A percentile compares a stretch with the other conserved stretches of the same genome.
phyloP scores from a whole-genome alignment of 2,113 vertebrate species.

The Perognathus longimembris region DNA sequence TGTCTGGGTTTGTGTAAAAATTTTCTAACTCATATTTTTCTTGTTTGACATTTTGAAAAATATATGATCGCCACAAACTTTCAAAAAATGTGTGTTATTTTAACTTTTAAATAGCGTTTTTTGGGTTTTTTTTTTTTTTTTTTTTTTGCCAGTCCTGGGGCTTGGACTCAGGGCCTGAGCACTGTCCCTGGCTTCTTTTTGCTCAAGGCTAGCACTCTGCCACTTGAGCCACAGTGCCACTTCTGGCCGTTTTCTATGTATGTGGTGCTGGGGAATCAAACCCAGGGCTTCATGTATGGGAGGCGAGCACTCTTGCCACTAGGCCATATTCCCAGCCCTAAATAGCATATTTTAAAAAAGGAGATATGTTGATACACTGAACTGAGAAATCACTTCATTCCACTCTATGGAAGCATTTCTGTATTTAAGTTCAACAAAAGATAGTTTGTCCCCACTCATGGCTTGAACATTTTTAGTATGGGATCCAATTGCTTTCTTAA shows the following conservation, averaged over 20 bases:
- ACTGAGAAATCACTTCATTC: background rate
- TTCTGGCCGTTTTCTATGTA: too few relatives aligned
- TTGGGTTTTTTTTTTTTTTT: too few relatives aligned
- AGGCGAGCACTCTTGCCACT: too few relatives aligned
- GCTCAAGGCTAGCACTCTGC: too few relatives aligned
- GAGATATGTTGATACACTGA: background rate
- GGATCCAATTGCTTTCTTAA: constrained; percentile 34
- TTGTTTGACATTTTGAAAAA: constrained; percentile 53
- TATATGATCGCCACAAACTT: background rate
- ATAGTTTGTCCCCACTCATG: background rate
- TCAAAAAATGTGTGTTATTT: constrained; percentile 42
- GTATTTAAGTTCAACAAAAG: constrained; percentile 20
- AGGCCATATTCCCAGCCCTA: too few relatives aligned
- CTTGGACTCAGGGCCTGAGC: too few relatives aligned
- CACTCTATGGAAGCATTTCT: background rate
- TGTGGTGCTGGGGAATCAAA: too few relatives aligned
- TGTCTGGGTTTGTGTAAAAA: constrained; percentile 23
- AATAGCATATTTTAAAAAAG: constrained; percentile 65
- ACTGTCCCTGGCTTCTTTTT: too few relatives aligned
- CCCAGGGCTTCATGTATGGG: too few relatives aligned
- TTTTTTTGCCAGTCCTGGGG: too few relatives aligned
- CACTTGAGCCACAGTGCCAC: too few relatives aligned
- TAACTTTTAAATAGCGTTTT: constrained; percentile 28
- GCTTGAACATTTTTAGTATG: background rate
- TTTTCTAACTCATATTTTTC: constrained; percentile 39